Percentiles rank a stretch among this genome's conserved stretches.
Conservation (phyloP, 92 coral and sea anemone genomes). For the Hydrozoanthus gracilis region DNA sequence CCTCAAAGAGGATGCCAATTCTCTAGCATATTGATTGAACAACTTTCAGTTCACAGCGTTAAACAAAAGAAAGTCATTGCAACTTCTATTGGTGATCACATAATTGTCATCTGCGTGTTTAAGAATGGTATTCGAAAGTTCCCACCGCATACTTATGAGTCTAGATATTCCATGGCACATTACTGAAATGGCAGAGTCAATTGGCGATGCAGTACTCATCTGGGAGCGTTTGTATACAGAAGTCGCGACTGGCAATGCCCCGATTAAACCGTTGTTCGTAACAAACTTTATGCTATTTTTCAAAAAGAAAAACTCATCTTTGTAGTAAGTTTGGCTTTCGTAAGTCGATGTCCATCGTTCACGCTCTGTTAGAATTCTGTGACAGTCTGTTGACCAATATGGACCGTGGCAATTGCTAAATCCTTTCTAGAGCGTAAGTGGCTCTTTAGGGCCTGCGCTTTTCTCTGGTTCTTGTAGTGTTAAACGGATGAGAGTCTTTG, state of each 20-base stretch:
- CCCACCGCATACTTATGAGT: conserved; percentile 11
- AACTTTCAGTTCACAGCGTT: conserved; percentile 35
- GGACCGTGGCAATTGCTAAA: background rate
- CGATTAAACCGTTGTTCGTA: conserved; percentile 26
- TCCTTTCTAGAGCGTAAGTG: too few relatives aligned
- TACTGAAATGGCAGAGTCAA: background rate
- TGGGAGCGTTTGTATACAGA: conserved; percentile 27
- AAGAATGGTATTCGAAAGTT: conserved; percentile 37
- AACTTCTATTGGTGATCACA: conserved; percentile 43
- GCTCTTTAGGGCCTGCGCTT: too few relatives aligned
- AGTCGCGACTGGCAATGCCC: conserved; percentile 38
- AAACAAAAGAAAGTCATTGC: conserved; percentile 7
- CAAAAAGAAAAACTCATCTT: conserved; percentile 12
- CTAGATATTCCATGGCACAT: conserved; percentile 26
- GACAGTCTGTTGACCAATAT: background rate
- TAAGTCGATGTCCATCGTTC: conserved; percentile 33
- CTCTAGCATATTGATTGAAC: conserved; percentile 36
- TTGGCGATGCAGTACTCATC: conserved; percentile 39
- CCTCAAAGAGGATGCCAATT: conserved; percentile 36
- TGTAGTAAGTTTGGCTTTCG: conserved; percentile 42
- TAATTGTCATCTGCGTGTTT: conserved; percentile 35
- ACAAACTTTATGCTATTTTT: conserved; percentile 28
- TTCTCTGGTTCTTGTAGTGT: too few relatives aligned
- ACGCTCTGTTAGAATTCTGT: conserved; percentile 36
- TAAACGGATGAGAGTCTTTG: too few relatives aligned